These are phyloP conservation scores for Corythornis cristatus DNA, from an alignment of 2,113 vertebrate genomes.

Conservation along the genomic window DNA sequence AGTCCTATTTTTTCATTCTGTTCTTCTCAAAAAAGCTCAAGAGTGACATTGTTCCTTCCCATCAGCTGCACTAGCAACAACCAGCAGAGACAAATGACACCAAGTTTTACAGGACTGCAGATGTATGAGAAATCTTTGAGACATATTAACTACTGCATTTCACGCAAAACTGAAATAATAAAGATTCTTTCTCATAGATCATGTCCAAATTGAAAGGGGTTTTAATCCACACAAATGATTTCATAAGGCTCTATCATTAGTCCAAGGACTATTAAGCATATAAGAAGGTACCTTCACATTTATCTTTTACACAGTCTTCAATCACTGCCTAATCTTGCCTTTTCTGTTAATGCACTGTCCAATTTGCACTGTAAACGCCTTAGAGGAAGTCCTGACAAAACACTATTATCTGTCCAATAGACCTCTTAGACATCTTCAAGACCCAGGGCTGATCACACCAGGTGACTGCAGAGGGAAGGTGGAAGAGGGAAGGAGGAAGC, in stretches of 20 bases:
- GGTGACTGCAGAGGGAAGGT: background rate
- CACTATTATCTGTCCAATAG: background rate
- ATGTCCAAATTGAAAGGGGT: background rate
- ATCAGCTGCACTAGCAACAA: background rate
- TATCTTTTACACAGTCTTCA: background rate
- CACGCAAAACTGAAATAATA: constrained; percentile 15
- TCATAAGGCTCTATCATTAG: background rate
- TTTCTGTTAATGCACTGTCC: background rate
- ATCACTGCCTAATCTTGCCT: background rate
- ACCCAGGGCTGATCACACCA: background rate
- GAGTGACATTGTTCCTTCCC: background rate
- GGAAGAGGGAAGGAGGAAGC: background rate
- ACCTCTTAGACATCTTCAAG: background rate
- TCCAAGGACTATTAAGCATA: background rate
- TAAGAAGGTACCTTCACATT: background rate
- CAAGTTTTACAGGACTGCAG: background rate
- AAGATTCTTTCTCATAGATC: background rate
- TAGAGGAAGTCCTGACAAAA: constrained; percentile 3
- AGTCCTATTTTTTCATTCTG: background rate
- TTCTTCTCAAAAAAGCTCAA: background rate
- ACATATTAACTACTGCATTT: background rate
- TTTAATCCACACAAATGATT: constrained; percentile 24
- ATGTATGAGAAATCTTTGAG: background rate
- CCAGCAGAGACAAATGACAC: background rate
- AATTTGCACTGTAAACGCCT: background rate